These are phyloP conservation scores for Scaptomyza polygonia DNA, from an alignment of 2,888 invertebrate species.

Conservation along the genomic window DNA sequence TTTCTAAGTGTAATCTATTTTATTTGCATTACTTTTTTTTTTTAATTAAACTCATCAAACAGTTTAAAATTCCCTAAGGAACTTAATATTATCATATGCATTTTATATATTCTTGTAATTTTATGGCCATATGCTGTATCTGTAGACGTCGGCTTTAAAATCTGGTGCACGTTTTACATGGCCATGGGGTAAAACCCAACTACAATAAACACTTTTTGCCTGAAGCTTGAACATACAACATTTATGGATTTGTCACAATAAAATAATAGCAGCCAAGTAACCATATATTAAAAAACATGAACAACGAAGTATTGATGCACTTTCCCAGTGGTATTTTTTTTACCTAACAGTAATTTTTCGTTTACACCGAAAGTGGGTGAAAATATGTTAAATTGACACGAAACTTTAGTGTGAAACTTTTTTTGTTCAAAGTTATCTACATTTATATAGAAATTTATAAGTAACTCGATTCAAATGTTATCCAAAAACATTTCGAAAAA, in stretches of 20 bases:
- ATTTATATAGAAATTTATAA: too few species aligned
- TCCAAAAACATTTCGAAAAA: too few species aligned
- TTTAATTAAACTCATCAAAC: not conserved
- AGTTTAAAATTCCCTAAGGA: too few species aligned
- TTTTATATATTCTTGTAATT: not conserved
- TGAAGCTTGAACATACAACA: slow-evolving; percentile 9
- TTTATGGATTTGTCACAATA: slow-evolving; percentile 43
- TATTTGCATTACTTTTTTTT: not conserved
- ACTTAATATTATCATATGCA: not conserved
- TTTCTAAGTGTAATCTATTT: too few species aligned
- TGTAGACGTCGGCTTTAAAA: slow-evolving; percentile 13
- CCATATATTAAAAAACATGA: not conserved
- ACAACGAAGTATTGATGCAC: slow-evolving; percentile 14
- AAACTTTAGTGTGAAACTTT: too few species aligned
- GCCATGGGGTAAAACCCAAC: slow-evolving; percentile 42
- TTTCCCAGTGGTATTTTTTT: too few species aligned
- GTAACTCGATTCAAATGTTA: too few species aligned
- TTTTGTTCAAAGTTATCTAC: too few species aligned
- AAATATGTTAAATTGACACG: too few species aligned
- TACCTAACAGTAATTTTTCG: not conserved
- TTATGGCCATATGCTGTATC: not conserved
- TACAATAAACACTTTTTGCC: slow-evolving; percentile 18
- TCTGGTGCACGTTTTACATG: slow-evolving; percentile 48
- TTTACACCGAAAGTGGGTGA: too few species aligned
- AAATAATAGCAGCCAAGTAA: slow-evolving; percentile 22